phyloP scores from a whole-genome alignment of 2,797 vertebrate genomes.

The Pachyuromys duprasi region DNA sequence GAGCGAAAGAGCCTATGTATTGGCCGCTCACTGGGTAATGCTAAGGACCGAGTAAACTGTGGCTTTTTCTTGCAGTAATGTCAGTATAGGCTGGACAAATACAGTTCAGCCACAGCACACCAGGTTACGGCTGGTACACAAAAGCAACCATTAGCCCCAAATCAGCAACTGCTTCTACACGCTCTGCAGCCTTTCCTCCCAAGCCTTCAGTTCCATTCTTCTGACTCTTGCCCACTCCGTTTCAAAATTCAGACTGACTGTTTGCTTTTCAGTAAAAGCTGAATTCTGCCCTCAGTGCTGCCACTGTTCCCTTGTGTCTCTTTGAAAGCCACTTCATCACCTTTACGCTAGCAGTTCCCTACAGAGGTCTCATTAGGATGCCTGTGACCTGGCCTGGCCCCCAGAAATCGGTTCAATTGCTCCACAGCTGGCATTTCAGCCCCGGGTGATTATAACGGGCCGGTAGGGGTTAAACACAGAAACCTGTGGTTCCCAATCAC shows the following conservation, averaged over 20 bases:
- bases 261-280: conserved; percentile 6
- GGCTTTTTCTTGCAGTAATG: not conserved
- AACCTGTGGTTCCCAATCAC: not conserved
- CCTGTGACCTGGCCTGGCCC: not conserved
- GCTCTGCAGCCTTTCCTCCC: not conserved
- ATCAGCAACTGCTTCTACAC: not conserved
- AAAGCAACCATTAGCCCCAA: not conserved
- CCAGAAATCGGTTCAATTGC: not conserved
- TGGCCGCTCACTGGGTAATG: not conserved
- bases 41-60: not conserved
- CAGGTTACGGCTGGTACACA: not conserved
- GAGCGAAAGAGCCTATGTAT: not conserved
- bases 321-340: conserved; percentile 22
- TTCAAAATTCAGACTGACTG: not conserved
- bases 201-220: not conserved
- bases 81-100: not conserved
- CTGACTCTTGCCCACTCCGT: not conserved
- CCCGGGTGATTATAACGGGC: not conserved
- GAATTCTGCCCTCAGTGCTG: not conserved
- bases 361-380: not conserved
- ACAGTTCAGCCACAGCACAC: not conserved
- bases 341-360: not conserved
- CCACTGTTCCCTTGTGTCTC: not conserved
- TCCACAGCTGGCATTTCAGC: not conserved
- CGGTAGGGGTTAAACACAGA: not conserved